Conservation (phyloP, 2,888 invertebrate species). For the Perdita meconis region DNA sequence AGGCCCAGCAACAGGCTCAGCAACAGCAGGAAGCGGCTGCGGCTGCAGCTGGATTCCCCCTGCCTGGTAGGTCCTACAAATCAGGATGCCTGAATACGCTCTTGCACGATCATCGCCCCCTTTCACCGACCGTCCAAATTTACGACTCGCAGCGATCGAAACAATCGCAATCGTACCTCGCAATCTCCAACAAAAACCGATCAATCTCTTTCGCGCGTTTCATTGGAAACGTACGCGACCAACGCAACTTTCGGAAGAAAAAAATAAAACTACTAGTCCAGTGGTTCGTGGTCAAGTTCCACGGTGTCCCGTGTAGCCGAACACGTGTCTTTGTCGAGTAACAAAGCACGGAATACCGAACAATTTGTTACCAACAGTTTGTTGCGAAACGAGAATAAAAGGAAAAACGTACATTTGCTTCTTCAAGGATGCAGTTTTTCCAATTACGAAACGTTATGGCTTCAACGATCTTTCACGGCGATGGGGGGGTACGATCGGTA, state of each 20-base stretch:
- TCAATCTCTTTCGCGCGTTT: too few relatives aligned
- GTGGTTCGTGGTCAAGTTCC: too few relatives aligned
- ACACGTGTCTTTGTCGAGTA: too few relatives aligned
- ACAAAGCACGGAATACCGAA: not conserved
- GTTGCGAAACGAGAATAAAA: not conserved
- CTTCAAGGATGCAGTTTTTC: not conserved
- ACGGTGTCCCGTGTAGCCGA: too few relatives aligned
- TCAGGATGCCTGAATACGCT: constrained; percentile 74
- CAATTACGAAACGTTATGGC: not conserved
- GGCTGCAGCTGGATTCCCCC: constrained; percentile 84
- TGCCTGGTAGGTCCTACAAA: constrained; percentile 83
- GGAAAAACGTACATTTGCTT: not conserved
- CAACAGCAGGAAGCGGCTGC: constrained; percentile 88
- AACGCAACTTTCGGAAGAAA: too few relatives aligned
- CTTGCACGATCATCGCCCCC: constrained; percentile 56
- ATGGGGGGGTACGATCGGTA: constrained; percentile 34
- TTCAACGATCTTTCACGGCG: too few relatives aligned
- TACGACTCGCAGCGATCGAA: too few relatives aligned
- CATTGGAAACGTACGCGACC: too few relatives aligned
- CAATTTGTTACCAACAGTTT: not conserved
- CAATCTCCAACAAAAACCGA: too few relatives aligned
- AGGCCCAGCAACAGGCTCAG: constrained; percentile 86
- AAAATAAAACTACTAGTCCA: too few relatives aligned
- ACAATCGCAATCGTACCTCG: too few relatives aligned
- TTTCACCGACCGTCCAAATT: constrained; percentile 43